phyloP scores from a whole-genome alignment of 2,797 vertebrate genomes.

The Lithobates sylvaticus region DNA sequence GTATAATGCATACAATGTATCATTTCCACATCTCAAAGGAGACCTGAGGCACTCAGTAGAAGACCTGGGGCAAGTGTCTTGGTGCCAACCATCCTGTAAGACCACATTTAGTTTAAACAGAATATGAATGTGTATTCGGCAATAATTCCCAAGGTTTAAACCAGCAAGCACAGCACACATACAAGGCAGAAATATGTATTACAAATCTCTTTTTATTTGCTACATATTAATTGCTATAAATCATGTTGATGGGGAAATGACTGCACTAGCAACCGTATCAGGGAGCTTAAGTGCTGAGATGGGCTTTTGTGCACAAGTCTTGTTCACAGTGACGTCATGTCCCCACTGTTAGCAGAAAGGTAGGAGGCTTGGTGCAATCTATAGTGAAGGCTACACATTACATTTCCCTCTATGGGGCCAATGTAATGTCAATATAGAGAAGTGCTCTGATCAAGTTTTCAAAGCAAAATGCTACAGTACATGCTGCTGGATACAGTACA shows the following conservation, averaged over 20 bases:
- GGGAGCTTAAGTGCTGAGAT: constrained; percentile 45
- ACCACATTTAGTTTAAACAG: not conserved
- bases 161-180: not conserved
- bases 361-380: constrained; percentile 27
- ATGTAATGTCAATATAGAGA: not conserved
- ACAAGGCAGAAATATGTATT: not conserved
- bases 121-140: not conserved
- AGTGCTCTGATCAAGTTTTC: not conserved
- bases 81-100: no score
- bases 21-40: no score
- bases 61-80: no score
- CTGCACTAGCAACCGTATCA: constrained; percentile 38
- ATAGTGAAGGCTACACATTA: constrained; percentile 3
- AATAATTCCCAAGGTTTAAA: not conserved
- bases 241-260: constrained; percentile 36
- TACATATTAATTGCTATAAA: constrained; percentile 33
- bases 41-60: no score
- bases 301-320: constrained; percentile 30
- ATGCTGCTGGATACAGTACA: not conserved
- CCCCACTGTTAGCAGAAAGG: constrained; percentile 12
- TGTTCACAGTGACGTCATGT: constrained; percentile 26
- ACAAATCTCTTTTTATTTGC: constrained; percentile 8
- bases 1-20: no score
- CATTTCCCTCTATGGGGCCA: not conserved
- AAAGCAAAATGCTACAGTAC: not conserved